Base-by-base conservation (phyloP, 1,140 invertebrate species). In the Drosophila serrata region DNA sequence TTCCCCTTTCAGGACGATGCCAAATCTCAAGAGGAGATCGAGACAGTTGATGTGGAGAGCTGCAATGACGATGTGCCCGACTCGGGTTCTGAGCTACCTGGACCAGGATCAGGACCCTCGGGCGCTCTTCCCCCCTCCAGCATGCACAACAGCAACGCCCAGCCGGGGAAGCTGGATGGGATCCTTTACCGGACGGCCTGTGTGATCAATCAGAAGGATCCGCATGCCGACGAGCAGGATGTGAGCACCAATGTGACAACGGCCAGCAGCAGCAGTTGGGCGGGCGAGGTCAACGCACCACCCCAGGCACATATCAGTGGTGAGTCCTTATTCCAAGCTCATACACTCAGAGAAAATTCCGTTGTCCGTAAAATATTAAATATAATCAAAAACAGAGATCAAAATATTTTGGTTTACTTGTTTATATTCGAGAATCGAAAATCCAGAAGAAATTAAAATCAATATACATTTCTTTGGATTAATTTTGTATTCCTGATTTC, bases 31-130 rank as follows among this genome's bases (percentile, higher is more conserved):
- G 94, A 94, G 9, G 94, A 94, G 76, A 94, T 94, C 46, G 94
- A 94, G 92, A 94, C 94, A 1, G 94, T 94, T 1, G 94, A 94
- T 58, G 94, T 94, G 29, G 94, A 94, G 78, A 93, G 94, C 56
- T 93, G 90, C 60, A 92, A 90, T 42, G 92, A 93, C 48, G 91
- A 93, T 63, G 87, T 92, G 37, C 91, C 91, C 42, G 91, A 92
- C 57, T 92, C 91, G 1, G 91, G 87, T 8, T 92, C 91, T 1
- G 91, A 92, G 58, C 51, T 88, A 11, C 42, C 77, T 11, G 48
- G 37, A 7, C 48, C 61, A 15, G 67, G 58, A 45, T 27, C 60
- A 6, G 42, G 45, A 8, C 48, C 56, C 31, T 22, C 70, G 13
- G 39, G 42, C 45, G 62, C 57, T 39, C 33, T 75, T 40, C 61